Evolutionary conservation across 2,113 vertebrate genomes (phyloP).

Genomic region (Anhinga anhinga): DNA sequence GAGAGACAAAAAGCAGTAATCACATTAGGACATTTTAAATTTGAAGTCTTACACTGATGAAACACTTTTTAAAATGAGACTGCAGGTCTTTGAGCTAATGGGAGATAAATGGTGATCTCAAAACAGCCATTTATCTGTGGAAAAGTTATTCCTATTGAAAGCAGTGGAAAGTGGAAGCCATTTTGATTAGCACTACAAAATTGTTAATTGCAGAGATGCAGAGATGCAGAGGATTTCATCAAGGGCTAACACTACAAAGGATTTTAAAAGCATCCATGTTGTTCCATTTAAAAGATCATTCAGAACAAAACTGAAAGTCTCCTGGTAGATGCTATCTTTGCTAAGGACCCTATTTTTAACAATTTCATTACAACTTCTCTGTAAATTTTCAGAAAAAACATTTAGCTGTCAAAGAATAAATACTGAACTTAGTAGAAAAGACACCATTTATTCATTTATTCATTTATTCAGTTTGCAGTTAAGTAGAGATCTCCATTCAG

Average conservation of each 20-base stretch:
- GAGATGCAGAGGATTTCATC: neutral
- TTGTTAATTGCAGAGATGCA: neutral
- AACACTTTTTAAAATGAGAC: neutral
- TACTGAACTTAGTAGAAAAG: neutral
- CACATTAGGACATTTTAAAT: neutral
- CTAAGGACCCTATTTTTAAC: neutral
- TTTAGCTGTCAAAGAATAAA: neutral
- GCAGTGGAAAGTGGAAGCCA: neutral
- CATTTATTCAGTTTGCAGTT: neutral
- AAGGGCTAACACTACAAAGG: neutral
- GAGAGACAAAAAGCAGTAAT: neutral
- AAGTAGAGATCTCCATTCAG: slow-evolving; percentile 10
- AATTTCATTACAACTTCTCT: neutral
- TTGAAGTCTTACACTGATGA: neutral
- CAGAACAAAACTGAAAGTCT: neutral
- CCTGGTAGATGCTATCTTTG: neutral
- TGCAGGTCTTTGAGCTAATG: neutral
- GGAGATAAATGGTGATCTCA: neutral
- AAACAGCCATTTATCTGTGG: neutral
- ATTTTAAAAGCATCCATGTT: neutral
- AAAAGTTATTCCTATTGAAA: neutral
- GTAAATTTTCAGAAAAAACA: neutral
- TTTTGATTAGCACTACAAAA: neutral
- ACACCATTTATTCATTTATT: slow-evolving; percentile 22
- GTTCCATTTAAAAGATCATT: neutral